phyloP scores from a whole-genome alignment of 2,113 vertebrate species.

The Chaetops frenatus region DNA sequence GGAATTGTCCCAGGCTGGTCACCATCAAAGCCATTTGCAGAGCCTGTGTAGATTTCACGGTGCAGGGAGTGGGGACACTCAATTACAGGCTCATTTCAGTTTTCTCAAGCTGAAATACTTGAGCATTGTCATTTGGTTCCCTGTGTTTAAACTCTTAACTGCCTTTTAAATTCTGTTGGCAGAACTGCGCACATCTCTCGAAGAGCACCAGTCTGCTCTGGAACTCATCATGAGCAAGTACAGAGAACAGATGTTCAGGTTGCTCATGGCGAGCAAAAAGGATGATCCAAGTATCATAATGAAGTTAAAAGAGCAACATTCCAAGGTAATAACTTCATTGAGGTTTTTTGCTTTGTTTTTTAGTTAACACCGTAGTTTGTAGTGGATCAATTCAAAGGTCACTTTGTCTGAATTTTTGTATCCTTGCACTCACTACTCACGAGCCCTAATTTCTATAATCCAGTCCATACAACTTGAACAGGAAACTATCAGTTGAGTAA shows the following conservation, averaged over 20 bases:
- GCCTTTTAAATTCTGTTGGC: neutral
- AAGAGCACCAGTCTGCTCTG: conserved; percentile 96
- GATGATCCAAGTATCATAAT: conserved; percentile 87
- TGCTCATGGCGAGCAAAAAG: conserved; percentile 92
- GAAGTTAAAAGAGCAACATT: conserved; percentile 94
- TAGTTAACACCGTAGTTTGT: neutral
- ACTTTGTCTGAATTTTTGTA: neutral
- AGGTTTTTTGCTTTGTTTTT: neutral
- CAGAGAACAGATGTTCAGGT: conserved; percentile 91
- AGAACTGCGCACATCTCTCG: conserved; percentile 90
- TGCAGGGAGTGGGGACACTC: neutral
- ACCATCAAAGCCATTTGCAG: neutral
- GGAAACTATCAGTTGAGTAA: neutral
- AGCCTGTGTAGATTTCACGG: neutral
- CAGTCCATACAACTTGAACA: fast-evolving
- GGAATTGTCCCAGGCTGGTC: neutral
- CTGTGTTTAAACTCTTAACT: neutral
- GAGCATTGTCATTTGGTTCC: neutral
- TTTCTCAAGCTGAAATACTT: neutral
- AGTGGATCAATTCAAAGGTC: neutral
- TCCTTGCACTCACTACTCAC: neutral
- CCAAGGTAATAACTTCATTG: conserved; percentile 73
- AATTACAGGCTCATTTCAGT: neutral
- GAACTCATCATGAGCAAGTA: conserved; percentile 99
- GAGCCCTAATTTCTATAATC: neutral